Base-by-base conservation (phyloP, 1,140 invertebrate species). In the Magallana angulata region DNA sequence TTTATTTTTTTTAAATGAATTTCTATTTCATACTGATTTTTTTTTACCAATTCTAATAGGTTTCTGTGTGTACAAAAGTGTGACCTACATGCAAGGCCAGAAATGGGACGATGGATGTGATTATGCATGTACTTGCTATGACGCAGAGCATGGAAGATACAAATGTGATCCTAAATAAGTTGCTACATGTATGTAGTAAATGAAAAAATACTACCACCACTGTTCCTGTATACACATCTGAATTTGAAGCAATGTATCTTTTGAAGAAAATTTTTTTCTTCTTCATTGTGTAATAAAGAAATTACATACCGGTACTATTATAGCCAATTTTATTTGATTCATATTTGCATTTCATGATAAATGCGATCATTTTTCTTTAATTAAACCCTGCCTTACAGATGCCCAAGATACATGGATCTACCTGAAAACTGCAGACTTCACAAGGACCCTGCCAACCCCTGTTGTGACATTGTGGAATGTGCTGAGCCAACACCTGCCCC, bases 61-160 rank as follows among this genome's bases (percentile, higher is more conserved):
- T 64, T 81, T 86, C 12, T 90, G 90, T 57, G 82, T 89, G 8
- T 90, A 90, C 82, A 89, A 90, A 58, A 84, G 86, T n/a, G 18
- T 59, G 11, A 57, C 85, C n/a, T 90, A 90, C 64, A 76, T 58
- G 24, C 88, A 90, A 86, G 90, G 88, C 18, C 88, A 90, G 68
- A 88, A 71, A 24, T 88, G 57, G 57, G 87, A 87, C 14, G 89
- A 90, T 90, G 89, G 89, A 64, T 90, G 89, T 90, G 87, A 88
- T 30, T 90, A 85, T 57, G 84, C 80, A 24, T 90, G 89, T 88
- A 82, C 82, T 24, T 90, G 89, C 80, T 71, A 57, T 48, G 82
- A 90, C 87, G 85, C 84, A n/a, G 76, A 80, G 9, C 85, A 84
- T 64, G 89, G 89, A 59, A 76, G 80, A 64, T 90, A 90, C 85